phyloP scores from a whole-genome alignment of 1,140 invertebrate species.

The Drosophila virilis region DNA sequence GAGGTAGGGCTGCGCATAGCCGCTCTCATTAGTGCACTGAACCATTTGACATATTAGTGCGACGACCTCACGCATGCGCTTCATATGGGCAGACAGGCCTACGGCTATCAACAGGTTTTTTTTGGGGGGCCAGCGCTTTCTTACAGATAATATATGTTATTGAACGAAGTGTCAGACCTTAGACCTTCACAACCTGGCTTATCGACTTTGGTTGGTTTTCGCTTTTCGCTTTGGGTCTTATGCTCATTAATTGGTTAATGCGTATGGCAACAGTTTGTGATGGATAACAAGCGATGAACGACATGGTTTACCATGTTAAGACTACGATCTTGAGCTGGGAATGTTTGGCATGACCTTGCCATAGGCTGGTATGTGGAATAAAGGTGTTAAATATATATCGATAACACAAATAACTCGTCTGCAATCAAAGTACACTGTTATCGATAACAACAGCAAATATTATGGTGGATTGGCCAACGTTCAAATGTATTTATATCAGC shows the following conservation, averaged over 20 bases:
- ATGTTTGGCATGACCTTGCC: neutral
- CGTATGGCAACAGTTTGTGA: constrained; percentile 1
- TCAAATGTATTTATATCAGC: too few species aligned
- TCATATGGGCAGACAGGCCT: constrained; percentile 14
- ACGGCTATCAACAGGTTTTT: neutral
- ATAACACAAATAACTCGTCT: neutral
- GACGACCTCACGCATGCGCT: constrained; percentile 60
- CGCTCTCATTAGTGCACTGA: constrained; percentile 71
- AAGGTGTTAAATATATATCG: neutral
- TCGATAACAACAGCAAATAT: too few species aligned
- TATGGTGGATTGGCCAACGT: too few species aligned
- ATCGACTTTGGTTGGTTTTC: neutral
- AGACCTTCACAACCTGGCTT: constrained; percentile 13
- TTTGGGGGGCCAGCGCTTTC: neutral
- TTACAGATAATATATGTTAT: constrained; percentile 9
- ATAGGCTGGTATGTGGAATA: neutral
- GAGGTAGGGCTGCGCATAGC: neutral
- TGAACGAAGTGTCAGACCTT: neutral
- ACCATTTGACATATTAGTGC: constrained; percentile 72
- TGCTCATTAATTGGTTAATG: constrained; percentile 11
- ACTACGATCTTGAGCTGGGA: neutral
- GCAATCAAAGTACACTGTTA: neutral
- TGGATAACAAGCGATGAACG: neutral
- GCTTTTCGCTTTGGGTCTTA: neutral
- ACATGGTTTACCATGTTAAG: neutral